Base-by-base conservation (phyloP, 2,888 invertebrate species). In the Hesperia comma region DNA sequence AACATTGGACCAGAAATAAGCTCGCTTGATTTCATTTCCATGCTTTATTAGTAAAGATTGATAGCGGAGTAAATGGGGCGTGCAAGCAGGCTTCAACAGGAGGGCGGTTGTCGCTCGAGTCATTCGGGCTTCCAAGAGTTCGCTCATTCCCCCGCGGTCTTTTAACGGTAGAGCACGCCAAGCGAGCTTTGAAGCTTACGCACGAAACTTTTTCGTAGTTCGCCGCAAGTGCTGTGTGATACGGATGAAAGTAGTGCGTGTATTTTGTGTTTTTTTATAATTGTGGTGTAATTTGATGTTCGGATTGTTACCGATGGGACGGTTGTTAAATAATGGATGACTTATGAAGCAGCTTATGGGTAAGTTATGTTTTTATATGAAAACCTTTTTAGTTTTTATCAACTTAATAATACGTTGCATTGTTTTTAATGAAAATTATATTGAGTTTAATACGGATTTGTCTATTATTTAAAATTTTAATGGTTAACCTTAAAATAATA, bases 61-160 rank as follows among this genome's bases (percentile, higher is more conserved):
- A 67, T 67, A 67, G 67, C 61, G 55, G 55, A 40, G 55, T 46
- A 67, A 70, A 70, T 70, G 68, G 77, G 76, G 76, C 74, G 76
- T 76, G 74, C 55, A 75, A 75, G 72, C 69, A 74, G 69, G 55
- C 60, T 74, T 78, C 77, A 82, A 82, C 83, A 83, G 82, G 83
- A 82, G 84, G 82, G 83, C 79, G 79, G 81, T 69, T 68, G 72
- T 57, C 41, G 32, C 43, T 32, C 17, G 41, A 19, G 14, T 33
- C 43, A 58, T 41, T 57, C 57, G n/a, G 4, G 56, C 56, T 32
- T 56, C 19, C n/a, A 17, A 12, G 7, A 51, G 51, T 21, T 32
- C 19, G 15, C 33, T 60, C 66, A 66, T 66, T 61, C 66, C 54
- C 60, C 60, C 60, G 43, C 43, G 46, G 60, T 54, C 46, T n/a